Base-by-base conservation (phyloP, 1,140 invertebrate species). In the Bombus cullumanus region DNA sequence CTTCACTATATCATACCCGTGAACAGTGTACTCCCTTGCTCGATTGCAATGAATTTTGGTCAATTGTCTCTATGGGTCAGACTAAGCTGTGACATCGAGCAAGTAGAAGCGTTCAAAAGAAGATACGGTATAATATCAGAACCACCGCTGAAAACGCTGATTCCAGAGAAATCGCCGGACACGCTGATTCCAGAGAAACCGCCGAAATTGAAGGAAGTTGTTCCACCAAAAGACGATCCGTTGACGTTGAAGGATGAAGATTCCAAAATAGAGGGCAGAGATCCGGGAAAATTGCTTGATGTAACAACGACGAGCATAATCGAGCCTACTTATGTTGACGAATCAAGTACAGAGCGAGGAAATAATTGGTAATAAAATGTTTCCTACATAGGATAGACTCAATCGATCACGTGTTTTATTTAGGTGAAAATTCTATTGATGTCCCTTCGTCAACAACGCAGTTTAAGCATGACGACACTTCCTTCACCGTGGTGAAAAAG, bases 1-100 rank as follows among this genome's bases (percentile, higher is more conserved):
- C 57, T 94, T 41, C 92, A 92, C 71, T 95, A 94, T 3, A 83
- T 93, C 3, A 85, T 90, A 1, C 90, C 92, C 5, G 74, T 94
- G 34, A 90, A 91, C 15, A 86, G 93, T 57, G 57, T 83, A 6
- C 64, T 90, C 18, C 62, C 89, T n/a, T 86, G 85, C 53, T 86
- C 83, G 39, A 64, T 82, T 12, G 84, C 85, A 13, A 57, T 71
- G 9, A 91, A 87, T 82, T 92, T 94, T 34, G 94, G 94, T 4
- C 87, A 94, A 76, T 79, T 95, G n/a, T 93, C 93, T 9, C 31
- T 95, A 3, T 95, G 93, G 93, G 83, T 94, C 3, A 89, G 92
- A 28, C 87, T 94, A 31, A 94, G 91, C 66, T 94, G 93, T 31
- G 89, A 93, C 39, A 22, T 93, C 9, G 89, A 92, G 39, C 83